Conservation (phyloP, 2,113 vertebrate species). For the Takifugu bimaculatus region DNA sequence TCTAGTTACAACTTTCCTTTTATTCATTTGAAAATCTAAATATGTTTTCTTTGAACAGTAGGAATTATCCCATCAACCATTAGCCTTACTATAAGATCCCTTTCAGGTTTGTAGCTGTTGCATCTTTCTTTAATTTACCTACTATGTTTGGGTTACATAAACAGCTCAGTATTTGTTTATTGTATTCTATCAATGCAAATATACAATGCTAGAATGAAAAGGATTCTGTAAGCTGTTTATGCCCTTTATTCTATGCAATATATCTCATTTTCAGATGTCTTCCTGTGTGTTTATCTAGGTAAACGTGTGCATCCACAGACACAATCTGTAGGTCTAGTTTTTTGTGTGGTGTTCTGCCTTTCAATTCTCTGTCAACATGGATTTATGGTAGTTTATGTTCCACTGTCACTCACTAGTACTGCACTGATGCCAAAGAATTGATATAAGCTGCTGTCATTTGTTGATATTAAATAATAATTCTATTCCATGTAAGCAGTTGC, state of each 20-base stretch:
- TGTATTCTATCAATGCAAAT: background rate
- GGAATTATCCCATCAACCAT: slow-evolving; percentile 38
- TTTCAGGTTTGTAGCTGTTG: slow-evolving; percentile 7
- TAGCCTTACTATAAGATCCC: slow-evolving; percentile 32
- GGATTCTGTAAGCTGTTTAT: background rate
- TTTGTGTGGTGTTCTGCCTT: slow-evolving; percentile 24
- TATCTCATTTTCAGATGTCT: too few relatives aligned
- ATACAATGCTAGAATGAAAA: background rate
- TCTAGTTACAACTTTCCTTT: slow-evolving; percentile 52
- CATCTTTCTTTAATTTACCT: too few relatives aligned
- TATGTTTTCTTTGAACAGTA: slow-evolving; percentile 45
- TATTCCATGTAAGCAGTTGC: background rate
- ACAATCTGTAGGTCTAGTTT: background rate
- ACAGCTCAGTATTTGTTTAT: too few relatives aligned
- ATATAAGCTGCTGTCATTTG: background rate
- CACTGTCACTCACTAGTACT: background rate
- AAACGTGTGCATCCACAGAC: too few relatives aligned
- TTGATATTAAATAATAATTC: background rate
- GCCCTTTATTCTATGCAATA: too few relatives aligned
- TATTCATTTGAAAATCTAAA: slow-evolving; percentile 58
- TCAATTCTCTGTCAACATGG: slow-evolving; percentile 1
- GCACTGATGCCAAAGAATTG: background rate
- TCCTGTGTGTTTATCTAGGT: too few relatives aligned
- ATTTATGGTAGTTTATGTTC: background rate
- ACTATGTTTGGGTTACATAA: too few relatives aligned